These are phyloP conservation scores for Hemitrygon akajei DNA, from an alignment of 2,797 vertebrate species.

Conservation along the genomic window DNA sequence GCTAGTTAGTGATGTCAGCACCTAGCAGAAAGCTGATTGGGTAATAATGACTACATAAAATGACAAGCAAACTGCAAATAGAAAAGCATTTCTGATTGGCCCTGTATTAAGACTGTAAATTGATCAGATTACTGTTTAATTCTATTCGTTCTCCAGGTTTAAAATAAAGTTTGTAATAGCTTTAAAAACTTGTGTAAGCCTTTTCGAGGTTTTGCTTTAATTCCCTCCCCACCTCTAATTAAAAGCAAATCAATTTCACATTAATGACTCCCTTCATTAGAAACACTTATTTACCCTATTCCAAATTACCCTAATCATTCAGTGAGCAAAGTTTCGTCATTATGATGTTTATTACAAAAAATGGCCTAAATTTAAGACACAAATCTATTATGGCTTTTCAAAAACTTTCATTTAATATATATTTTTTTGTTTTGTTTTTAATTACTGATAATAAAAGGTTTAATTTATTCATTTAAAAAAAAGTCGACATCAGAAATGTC, in stretches of 20 bases:
- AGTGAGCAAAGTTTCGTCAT: too few relatives aligned
- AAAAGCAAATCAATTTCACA: not conserved
- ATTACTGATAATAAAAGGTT: too few relatives aligned
- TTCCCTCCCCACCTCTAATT: not conserved
- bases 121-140: constrained; percentile 49
- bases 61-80: constrained; percentile 59
- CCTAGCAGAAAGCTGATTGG: constrained; percentile 65
- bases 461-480: too few relatives aligned
- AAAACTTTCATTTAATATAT: too few relatives aligned
- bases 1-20: constrained; percentile 79
- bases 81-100: constrained; percentile 58
- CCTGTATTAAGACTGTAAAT: constrained; percentile 47
- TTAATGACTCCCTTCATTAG: not conserved
- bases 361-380: too few relatives aligned
- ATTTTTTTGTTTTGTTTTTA: too few relatives aligned
- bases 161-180: constrained; percentile 39
- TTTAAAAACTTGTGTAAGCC: not conserved
- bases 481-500: too few relatives aligned
- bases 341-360: too few relatives aligned
- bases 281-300: not conserved
- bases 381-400: too few relatives aligned
- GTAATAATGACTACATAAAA: constrained; percentile 54
- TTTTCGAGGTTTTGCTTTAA: not conserved
- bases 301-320: too few relatives aligned
- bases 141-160: constrained; percentile 53